These are phyloP conservation scores for Botrylloides violaceus DNA, from an alignment of 23 tunicate species.

Conservation along the genomic window DNA sequence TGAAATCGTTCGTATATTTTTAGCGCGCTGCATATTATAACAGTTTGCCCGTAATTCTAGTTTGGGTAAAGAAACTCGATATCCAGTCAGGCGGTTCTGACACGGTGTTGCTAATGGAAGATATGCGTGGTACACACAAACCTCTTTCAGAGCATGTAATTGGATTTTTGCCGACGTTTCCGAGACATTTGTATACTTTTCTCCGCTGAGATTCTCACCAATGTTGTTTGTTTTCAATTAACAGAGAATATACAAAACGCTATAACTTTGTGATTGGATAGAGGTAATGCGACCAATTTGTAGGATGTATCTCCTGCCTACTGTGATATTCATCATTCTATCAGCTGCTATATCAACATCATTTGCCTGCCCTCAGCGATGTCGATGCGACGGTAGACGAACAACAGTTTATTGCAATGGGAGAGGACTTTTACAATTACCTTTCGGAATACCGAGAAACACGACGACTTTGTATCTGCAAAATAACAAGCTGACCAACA, in stretches of 20 bases:
- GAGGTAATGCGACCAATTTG: neutral
- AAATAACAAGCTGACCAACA: constrained; percentile 49
- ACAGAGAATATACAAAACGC: constrained; percentile 6
- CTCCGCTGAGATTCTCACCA: neutral
- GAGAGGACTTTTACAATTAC: constrained; percentile 26
- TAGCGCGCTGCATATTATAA: neutral
- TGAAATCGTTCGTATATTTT: neutral
- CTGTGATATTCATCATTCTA: neutral
- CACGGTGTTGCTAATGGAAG: constrained; percentile 22
- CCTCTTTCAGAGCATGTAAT: constrained; percentile 12
- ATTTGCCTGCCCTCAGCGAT: constrained; percentile 48
- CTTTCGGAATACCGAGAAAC: constrained; percentile 67
- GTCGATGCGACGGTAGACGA: constrained; percentile 61
- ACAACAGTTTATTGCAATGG: constrained; percentile 57
- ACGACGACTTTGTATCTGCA: constrained; percentile 41
- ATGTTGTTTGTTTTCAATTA: constrained; percentile 22
- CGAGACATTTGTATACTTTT: constrained; percentile 10
- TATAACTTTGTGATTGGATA: neutral
- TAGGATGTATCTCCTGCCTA: neutral
- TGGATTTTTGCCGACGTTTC: constrained; percentile 16
- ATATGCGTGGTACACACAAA: constrained; percentile 8
- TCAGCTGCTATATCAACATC: constrained; percentile 1
- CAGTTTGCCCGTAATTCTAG: neutral
- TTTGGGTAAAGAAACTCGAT: constrained; percentile 11
- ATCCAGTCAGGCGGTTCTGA: constrained; percentile 26